phyloP scores from a whole-genome alignment of 2,797 vertebrate genomes.

The Micrastur ruficollis region DNA sequence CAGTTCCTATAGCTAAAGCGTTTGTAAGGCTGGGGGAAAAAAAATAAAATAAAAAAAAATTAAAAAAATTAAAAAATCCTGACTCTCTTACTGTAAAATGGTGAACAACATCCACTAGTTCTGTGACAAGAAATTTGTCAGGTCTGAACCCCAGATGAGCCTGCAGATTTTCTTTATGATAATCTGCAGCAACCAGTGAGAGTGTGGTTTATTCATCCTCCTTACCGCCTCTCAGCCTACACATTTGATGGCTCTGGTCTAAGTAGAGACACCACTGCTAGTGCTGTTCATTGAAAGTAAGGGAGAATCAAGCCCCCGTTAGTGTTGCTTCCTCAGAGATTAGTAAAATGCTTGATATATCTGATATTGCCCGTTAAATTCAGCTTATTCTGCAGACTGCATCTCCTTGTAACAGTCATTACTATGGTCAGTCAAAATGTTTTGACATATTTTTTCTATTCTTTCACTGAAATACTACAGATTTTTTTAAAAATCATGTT shows the following conservation, averaged over 20 bases:
- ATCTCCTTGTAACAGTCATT: neutral
- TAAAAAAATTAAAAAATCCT: neutral
- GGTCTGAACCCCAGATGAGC: fast-evolving
- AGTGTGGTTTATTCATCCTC: neutral
- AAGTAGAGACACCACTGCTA: neutral
- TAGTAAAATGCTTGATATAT: neutral
- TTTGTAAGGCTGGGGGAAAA: neutral
- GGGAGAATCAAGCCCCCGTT: neutral
- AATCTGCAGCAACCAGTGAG: neutral
- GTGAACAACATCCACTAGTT: neutral
- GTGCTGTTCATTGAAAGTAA: neutral
- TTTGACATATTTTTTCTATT: neutral
- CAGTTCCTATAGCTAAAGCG: neutral
- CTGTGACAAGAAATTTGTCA: neutral
- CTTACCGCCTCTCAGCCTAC: neutral
- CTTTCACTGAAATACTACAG: neutral
- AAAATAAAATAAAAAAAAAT: too few species aligned
- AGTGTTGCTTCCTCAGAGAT: neutral
- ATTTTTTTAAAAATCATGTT: neutral
- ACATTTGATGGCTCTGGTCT: neutral
- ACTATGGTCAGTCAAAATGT: neutral
- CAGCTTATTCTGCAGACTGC: neutral
- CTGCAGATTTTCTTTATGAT: neutral
- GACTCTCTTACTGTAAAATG: neutral
- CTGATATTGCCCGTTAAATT: neutral